These are phyloP conservation scores for Propithecus deckenii DNA, from an alignment of 2,797 vertebrate species.

Conservation along the genomic window DNA sequence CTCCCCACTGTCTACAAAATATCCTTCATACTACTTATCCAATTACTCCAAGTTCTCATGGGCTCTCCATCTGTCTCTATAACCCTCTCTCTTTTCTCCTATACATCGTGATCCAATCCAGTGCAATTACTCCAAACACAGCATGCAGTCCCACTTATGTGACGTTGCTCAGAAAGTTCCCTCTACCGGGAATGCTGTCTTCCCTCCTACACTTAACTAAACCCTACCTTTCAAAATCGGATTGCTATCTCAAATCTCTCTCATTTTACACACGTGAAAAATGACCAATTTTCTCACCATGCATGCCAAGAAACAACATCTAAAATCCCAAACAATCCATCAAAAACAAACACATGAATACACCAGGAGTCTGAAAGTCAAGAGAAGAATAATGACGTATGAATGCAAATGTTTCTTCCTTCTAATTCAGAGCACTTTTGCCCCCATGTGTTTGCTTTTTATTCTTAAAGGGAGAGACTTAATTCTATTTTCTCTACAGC, in stretches of 20 bases:
- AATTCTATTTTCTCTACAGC: background rate
- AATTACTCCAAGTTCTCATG: background rate
- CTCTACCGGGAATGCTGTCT: background rate
- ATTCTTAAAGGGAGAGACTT: background rate
- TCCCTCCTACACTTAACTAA: background rate
- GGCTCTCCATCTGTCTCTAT: background rate
- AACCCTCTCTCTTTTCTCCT: background rate
- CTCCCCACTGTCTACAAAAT: background rate
- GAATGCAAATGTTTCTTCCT: background rate
- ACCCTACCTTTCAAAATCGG: background rate
- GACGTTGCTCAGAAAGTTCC: background rate
- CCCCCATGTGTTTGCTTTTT: background rate
- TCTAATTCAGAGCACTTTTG: background rate
- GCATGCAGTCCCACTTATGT: background rate
- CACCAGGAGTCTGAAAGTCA: background rate
- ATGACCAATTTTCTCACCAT: background rate
- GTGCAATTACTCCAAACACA: background rate
- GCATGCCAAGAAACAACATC: background rate
- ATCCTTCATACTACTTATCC: background rate
- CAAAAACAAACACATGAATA: background rate
- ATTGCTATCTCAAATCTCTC: background rate
- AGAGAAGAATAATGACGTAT: background rate
- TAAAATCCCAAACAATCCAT: background rate
- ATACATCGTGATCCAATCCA: background rate
- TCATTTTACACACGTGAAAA: conserved; percentile 1